Evolutionary conservation across 2,113 vertebrate genomes (phyloP).

Genomic region (Oreotrochilus melanogaster): DNA sequence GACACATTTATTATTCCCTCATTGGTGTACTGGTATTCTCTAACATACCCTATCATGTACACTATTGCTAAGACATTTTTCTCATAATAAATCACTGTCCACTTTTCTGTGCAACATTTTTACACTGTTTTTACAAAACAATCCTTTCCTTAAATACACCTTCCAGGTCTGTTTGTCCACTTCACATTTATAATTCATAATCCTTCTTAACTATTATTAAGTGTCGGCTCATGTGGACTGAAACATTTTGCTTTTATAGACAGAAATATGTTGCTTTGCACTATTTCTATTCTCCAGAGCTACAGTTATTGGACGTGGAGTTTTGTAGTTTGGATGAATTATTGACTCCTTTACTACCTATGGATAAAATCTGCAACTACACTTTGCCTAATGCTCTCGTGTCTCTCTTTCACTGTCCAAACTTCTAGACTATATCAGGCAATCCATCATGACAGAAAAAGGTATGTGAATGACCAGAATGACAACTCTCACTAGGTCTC

Average conservation of each 20-base stretch:
- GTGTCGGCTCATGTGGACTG: not conserved
- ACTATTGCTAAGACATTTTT: not conserved
- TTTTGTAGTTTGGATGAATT: not conserved
- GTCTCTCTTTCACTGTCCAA: not conserved
- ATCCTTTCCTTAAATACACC: not conserved
- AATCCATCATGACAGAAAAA: not conserved
- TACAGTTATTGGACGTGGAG: not conserved
- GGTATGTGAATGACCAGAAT: not conserved
- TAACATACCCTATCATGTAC: not conserved
- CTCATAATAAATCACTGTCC: not conserved
- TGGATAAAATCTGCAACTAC: not conserved
- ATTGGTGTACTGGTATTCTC: not conserved
- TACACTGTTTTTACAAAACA: not conserved
- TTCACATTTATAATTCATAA: not conserved
- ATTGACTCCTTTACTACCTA: not conserved
- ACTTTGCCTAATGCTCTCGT: not conserved
- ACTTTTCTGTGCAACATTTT: not conserved
- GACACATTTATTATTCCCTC: not conserved
- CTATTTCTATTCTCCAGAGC: not conserved
- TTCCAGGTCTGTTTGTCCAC: not conserved
- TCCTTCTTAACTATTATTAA: not conserved
- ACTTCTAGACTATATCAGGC: not conserved
- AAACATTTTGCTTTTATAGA: not conserved
- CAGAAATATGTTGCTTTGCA: not conserved
- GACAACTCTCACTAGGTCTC: not conserved